Conservation (phyloP, 1,140 invertebrate species). For the Pogonomyrmex californicus region DNA sequence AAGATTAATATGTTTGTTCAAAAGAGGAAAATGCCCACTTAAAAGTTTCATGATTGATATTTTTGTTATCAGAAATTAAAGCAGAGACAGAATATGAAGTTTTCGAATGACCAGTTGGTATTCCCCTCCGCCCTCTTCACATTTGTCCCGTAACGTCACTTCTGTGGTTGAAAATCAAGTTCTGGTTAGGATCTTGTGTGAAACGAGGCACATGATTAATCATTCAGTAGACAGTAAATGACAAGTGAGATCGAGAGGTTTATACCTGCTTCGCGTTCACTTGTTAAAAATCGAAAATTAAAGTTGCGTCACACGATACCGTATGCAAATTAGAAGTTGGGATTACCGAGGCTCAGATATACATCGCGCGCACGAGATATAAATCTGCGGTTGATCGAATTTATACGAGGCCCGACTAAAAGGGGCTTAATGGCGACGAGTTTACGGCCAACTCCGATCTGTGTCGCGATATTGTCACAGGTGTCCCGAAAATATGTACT, state of each 20-base stretch:
- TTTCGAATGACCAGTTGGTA: neutral
- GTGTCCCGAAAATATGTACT: conserved; percentile 9
- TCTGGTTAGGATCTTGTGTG: neutral
- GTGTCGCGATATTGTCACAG: conserved; percentile 44
- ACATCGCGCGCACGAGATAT: conserved; percentile 31
- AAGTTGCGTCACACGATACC: conserved; percentile 42
- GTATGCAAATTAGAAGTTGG: conserved; percentile 36
- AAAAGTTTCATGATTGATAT: conserved; percentile 42
- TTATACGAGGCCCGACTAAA: conserved; percentile 30
- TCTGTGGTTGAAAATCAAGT: neutral
- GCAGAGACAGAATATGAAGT: neutral
- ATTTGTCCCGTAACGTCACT: conserved; percentile 25
- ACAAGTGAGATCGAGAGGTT: neutral
- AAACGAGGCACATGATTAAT: conserved; percentile 36
- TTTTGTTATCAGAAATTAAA: conserved; percentile 36
- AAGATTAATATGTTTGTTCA: conserved; percentile 45
- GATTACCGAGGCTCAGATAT: conserved; percentile 5
- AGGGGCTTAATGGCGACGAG: conserved; percentile 4
- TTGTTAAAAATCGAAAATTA: conserved; percentile 46
- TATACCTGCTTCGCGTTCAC: conserved; percentile 13
- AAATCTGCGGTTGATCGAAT: conserved; percentile 40
- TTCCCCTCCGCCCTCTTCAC: neutral
- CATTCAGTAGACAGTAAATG: neutral
- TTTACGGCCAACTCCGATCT: neutral
- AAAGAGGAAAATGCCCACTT: conserved; percentile 24